phyloP scores from a whole-genome alignment of 2,113 vertebrate genomes.

The Jacana jacana region DNA sequence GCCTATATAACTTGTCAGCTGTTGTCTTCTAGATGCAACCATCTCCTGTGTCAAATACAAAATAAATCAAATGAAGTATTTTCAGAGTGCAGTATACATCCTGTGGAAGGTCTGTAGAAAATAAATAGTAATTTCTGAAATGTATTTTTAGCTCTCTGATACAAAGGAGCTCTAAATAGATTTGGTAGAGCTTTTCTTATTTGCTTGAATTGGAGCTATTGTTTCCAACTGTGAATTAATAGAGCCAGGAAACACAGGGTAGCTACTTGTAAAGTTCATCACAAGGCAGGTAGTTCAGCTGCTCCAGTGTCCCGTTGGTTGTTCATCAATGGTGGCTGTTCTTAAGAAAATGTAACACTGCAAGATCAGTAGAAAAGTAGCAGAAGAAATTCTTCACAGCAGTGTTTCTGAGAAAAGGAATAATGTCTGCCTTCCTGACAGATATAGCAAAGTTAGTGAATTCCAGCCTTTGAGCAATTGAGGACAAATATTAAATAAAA shows the following conservation, averaged over 20 bases:
- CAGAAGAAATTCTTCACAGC: neutral
- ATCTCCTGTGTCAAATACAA: neutral
- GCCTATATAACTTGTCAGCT: neutral
- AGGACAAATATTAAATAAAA: neutral
- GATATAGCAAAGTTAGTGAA: neutral
- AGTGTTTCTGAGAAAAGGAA: neutral
- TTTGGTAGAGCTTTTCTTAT: neutral
- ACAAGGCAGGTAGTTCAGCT: neutral
- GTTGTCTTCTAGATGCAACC: neutral
- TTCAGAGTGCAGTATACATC: neutral
- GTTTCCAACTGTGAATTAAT: slow-evolving; percentile 7
- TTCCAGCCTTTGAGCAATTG: neutral
- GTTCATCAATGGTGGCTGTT: neutral
- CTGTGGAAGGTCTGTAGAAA: neutral
- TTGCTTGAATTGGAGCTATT: neutral
- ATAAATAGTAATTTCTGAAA: slow-evolving; percentile 26
- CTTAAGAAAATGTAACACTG: neutral
- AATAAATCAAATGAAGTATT: neutral
- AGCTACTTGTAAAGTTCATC: neutral
- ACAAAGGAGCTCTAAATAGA: neutral
- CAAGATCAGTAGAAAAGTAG: neutral
- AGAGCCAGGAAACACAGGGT: neutral
- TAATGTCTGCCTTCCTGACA: neutral
- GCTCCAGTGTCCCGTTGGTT: accelerated
- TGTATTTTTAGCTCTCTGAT: neutral